Percentiles rank a stretch among this genome's conserved stretches.
Conservation (phyloP, 1,140 invertebrate species). For the Drosophila micromelanica region DNA sequence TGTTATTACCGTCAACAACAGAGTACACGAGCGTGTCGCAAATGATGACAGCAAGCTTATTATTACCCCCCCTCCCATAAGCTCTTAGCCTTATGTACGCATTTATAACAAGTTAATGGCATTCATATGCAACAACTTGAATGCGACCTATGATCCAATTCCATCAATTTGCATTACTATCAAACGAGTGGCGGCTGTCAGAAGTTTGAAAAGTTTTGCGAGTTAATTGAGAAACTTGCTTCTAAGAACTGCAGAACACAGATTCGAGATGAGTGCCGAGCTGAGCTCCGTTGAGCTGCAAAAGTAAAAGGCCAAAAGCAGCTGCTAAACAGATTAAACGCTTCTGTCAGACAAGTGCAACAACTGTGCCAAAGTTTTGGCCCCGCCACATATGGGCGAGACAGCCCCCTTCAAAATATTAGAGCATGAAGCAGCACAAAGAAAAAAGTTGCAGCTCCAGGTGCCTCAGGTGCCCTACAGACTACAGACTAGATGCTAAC, state of each 20-base stretch:
- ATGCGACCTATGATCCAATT: slow-evolving; percentile 51
- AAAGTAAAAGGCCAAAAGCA: slow-evolving; percentile 34
- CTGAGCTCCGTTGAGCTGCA: slow-evolving; percentile 4
- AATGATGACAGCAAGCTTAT: slow-evolving; percentile 69
- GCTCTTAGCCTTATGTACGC: slow-evolving; percentile 28
- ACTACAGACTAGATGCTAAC: slow-evolving; percentile 20
- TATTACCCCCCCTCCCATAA: slow-evolving; percentile 16
- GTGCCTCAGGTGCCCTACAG: not conserved
- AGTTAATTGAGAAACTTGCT: slow-evolving; percentile 77
- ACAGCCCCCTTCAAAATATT: slow-evolving; percentile 52
- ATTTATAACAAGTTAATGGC: slow-evolving; percentile 46
- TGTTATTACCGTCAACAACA: slow-evolving; percentile 30
- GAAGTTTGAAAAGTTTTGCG: slow-evolving; percentile 65
- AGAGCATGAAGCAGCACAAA: slow-evolving; percentile 71
- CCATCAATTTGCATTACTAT: slow-evolving; percentile 68
- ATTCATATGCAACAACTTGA: slow-evolving; percentile 46
- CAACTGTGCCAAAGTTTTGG: slow-evolving; percentile 20
- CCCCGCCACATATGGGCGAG: not conserved
- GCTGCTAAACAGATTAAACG: slow-evolving; percentile 64
- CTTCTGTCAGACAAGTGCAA: slow-evolving; percentile 45
- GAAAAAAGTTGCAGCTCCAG: slow-evolving; percentile 42
- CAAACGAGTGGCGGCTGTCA: slow-evolving; percentile 51
- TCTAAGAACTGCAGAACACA: slow-evolving; percentile 21
- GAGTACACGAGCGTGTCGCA: slow-evolving; percentile 60
- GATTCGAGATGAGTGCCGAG: slow-evolving; percentile 25